phyloP scores from a whole-genome alignment of 2,113 vertebrate species.

The Arenaria interpres region DNA sequence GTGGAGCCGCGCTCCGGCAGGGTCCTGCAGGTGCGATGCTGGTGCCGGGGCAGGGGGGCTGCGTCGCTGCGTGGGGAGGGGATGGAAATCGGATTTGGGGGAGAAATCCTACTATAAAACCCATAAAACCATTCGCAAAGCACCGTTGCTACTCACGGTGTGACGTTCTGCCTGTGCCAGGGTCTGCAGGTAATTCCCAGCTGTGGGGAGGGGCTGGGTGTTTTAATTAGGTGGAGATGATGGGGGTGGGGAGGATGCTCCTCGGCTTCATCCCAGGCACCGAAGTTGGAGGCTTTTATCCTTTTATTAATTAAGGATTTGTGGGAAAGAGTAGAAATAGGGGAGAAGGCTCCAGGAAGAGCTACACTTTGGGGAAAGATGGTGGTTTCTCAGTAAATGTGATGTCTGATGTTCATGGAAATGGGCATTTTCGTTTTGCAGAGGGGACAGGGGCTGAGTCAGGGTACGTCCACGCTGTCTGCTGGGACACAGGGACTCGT shows the following conservation, averaged over 20 bases:
- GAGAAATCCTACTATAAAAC: rapidly evolving
- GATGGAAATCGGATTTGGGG: rapidly evolving
- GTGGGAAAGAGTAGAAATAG: background rate
- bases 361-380: background rate
- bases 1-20: constrained; percentile 92
- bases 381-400: background rate
- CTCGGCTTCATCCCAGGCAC: rapidly evolving
- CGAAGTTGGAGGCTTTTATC: background rate
- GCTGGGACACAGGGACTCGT: background rate
- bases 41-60: background rate
- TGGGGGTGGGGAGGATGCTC: background rate
- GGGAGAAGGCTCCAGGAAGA: background rate
- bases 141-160: rapidly evolving
- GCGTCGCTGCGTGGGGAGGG: background rate
- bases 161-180: rapidly evolving
- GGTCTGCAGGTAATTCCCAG: rapidly evolving
- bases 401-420: rapidly evolving
- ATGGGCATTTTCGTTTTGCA: rapidly evolving
- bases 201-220: background rate
- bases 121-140: rapidly evolving
- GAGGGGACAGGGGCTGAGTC: rapidly evolving
- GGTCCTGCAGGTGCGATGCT: constrained; percentile 86
- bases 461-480: rapidly evolving
- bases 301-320: background rate
- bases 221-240: background rate